Evolutionary conservation across 2,113 vertebrate genomes (phyloP).

Genomic region (Corvus cornix): DNA sequence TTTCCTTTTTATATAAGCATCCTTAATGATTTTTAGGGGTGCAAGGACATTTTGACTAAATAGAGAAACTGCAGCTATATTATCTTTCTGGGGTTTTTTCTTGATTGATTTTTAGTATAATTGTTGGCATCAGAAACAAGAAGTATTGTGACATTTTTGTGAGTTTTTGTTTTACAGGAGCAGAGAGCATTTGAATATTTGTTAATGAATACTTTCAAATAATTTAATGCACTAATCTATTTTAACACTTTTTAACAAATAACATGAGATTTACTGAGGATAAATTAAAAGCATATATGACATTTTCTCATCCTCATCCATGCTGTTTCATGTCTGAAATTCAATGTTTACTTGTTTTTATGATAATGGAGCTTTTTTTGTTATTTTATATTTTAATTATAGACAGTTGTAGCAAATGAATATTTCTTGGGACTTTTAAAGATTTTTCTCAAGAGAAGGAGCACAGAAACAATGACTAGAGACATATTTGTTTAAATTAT

Average conservation of each 20-base stretch:
- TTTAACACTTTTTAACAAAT: not conserved
- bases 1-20: not conserved
- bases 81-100: accelerated
- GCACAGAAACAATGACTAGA: not conserved
- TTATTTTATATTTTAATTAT: not conserved
- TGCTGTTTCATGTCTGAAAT: not conserved
- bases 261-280: not conserved
- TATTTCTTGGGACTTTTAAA: not conserved
- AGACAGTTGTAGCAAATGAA: not conserved
- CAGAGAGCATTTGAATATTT: not conserved
- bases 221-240: not conserved
- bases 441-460: not conserved
- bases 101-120: not conserved
- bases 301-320: not conserved
- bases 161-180: not conserved
- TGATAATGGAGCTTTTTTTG: not conserved
- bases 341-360: not conserved
- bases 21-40: accelerated
- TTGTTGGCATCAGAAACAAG: not conserved
- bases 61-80: not conserved
- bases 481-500: not conserved
- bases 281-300: not conserved
- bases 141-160: not conserved
- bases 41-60: not conserved
- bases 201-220: not conserved